phyloP scores from a whole-genome alignment of 2,113 vertebrate species.

The Nannobrachium achirus region DNA sequence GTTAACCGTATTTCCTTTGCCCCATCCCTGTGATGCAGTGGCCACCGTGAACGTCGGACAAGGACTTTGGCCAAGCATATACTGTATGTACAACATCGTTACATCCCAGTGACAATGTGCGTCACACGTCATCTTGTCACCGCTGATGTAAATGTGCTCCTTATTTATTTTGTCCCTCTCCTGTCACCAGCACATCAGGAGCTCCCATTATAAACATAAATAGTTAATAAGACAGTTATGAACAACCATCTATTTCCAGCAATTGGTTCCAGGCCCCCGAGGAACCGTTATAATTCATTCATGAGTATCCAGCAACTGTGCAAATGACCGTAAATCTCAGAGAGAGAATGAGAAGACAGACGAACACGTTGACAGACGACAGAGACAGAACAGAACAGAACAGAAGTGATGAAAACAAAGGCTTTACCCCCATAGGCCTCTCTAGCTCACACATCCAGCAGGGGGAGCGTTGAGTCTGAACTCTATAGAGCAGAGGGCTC shows the following conservation, averaged over 20 bases:
- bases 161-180: slow-evolving; percentile 52
- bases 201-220: slow-evolving; percentile 60
- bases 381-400: background rate
- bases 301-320: slow-evolving; percentile 49
- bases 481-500: too few relatives aligned
- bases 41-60: slow-evolving; percentile 32
- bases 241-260: slow-evolving; percentile 42
- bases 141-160: slow-evolving; percentile 28
- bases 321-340: slow-evolving; percentile 43
- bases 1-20: background rate
- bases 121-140: slow-evolving; percentile 39
- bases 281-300: slow-evolving; percentile 57
- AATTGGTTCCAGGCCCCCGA: slow-evolving; percentile 45
- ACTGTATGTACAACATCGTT: slow-evolving; percentile 32
- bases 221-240: slow-evolving; percentile 63
- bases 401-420: background rate
- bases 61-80: slow-evolving; percentile 20
- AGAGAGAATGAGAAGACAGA: background rate
- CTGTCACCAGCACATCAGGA: slow-evolving; percentile 36
- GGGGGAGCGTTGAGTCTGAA: too few relatives aligned
- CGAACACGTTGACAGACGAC: background rate
- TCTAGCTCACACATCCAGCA: too few relatives aligned
- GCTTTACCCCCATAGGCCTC: too few relatives aligned
- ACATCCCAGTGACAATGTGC: slow-evolving; percentile 25
- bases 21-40: background rate